These are phyloP conservation scores for Sandelia bainsii DNA, from an alignment of 2,797 vertebrate species.

Conservation along the genomic window DNA sequence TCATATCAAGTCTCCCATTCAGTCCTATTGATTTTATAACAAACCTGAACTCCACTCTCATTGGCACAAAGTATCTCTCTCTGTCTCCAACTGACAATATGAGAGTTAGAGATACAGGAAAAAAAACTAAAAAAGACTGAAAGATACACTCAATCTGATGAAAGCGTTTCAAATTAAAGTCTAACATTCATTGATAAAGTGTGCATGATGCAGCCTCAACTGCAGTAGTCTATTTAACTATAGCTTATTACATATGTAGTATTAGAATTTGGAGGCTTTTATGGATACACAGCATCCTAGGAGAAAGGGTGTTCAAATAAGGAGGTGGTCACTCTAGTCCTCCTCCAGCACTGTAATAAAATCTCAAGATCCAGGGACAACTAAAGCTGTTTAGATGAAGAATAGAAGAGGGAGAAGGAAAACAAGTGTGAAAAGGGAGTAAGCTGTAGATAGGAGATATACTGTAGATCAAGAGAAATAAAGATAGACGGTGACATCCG, in stretches of 20 bases:
- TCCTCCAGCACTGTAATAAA: conserved; percentile 7
- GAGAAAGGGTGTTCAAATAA: not conserved
- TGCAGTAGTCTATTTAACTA: not conserved
- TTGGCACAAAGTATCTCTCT: conserved; percentile 14
- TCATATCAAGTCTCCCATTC: conserved; percentile 20
- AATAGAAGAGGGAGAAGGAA: conserved; percentile 30
- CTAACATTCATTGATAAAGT: not conserved
- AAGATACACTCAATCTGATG: not conserved
- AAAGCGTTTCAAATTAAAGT: conserved; percentile 6
- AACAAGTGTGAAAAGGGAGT: conserved; percentile 30
- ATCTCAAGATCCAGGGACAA: conserved; percentile 33
- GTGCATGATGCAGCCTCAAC: not conserved
- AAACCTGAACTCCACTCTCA: conserved; percentile 1
- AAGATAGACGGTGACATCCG: conserved; percentile 51
- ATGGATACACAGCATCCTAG: not conserved
- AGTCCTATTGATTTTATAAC: conserved; percentile 40
- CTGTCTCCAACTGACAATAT: conserved; percentile 9
- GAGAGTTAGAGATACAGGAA: not conserved
- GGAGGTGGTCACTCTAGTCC: not conserved
- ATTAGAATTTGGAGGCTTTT: not conserved
- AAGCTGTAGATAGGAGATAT: conserved; percentile 39
- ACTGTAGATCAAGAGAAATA: conserved; percentile 58
- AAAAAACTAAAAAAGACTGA: not conserved
- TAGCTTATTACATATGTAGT: not conserved
- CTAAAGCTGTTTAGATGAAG: conserved; percentile 32